Evolutionary conservation across 2,888 invertebrate species (phyloP), one percentile per base, ranked within the genome.

Genomic region (Ecdyonurus torrentis): DNA sequence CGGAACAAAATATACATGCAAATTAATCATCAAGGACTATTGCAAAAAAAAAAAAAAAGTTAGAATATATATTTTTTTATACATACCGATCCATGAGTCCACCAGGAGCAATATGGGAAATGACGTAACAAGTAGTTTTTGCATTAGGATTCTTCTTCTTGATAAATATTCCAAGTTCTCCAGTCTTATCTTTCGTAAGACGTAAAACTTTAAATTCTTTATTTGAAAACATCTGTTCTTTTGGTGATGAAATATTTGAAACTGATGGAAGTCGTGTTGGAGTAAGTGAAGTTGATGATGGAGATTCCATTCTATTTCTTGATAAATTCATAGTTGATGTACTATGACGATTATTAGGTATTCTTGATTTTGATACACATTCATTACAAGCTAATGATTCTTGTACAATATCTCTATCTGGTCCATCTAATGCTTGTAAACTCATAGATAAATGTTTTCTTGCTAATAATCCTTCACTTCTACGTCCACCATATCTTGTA

Each of bases 51-150:
- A 61, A 7, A 58, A 53, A 23, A 22, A 23, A n/a, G n/a, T n/a
- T n/a, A n/a, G n/a, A 37, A 5, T 69, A 64, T 59, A 61, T 24
- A 67, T 70, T 69, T 68, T 78, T 78, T 76, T 77, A 67, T 78
- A 65, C 69, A 69, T 72, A 81, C 80, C 77, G 77, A 69, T 76
- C 74, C 7, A 79, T 78, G 55, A 76, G 72, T 58, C 80, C 79
- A 65, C 75, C 77, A 50, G 76, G 74, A 65, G 76, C 72, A 66
- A 82, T 78, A 62, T 74, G 74, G 5, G 76, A 74, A 62, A 81
- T 77, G 65, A 77, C 71, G 67, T 78, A 81, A 58, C 64, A 60
- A 22, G 68, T 66, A 24, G 67, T 65, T 53, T 67, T 66, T 7
- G 67, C 65, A 7, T 66, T 63, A 25, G 67, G 67, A 62, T 71